These are phyloP conservation scores for Amia ocellicauda DNA, from an alignment of 2,113 vertebrate species.

Conservation along the genomic window DNA sequence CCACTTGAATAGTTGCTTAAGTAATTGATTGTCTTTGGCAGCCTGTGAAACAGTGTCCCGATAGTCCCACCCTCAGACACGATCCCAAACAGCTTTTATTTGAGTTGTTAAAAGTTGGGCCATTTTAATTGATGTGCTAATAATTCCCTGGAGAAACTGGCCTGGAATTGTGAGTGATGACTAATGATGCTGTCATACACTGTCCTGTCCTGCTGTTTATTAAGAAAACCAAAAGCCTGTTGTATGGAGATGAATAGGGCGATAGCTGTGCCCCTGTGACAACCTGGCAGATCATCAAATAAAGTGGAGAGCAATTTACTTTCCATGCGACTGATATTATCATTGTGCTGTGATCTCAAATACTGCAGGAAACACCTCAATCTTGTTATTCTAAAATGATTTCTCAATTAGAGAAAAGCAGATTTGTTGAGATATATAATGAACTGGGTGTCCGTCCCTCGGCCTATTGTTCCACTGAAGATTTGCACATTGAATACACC, in stretches of 20 bases:
- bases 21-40: not conserved
- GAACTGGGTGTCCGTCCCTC: no score
- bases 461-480: no score
- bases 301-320: constrained; percentile 51
- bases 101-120: not conserved
- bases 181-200: constrained; percentile 65
- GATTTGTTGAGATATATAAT: constrained; percentile 15
- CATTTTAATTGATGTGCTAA: constrained; percentile 52
- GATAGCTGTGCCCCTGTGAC: constrained; percentile 44
- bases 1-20: not conserved
- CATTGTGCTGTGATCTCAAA: not conserved
- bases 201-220: constrained; percentile 61
- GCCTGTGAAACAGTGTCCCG: not conserved
- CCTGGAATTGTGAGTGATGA: constrained; percentile 58
- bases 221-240: constrained; percentile 50
- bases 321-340: constrained; percentile 25
- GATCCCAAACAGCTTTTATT: not conserved
- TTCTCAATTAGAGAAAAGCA: constrained; percentile 48
- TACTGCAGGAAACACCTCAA: constrained; percentile 27
- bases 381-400: constrained; percentile 59
- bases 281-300: constrained; percentile 54
- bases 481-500: not conserved
- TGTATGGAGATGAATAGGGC: constrained; percentile 61
- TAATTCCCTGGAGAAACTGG: constrained; percentile 61
- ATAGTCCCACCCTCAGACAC: no score